Evolutionary conservation across 2,888 invertebrate genomes (phyloP).

Genomic region (Agonum fuliginosum): DNA sequence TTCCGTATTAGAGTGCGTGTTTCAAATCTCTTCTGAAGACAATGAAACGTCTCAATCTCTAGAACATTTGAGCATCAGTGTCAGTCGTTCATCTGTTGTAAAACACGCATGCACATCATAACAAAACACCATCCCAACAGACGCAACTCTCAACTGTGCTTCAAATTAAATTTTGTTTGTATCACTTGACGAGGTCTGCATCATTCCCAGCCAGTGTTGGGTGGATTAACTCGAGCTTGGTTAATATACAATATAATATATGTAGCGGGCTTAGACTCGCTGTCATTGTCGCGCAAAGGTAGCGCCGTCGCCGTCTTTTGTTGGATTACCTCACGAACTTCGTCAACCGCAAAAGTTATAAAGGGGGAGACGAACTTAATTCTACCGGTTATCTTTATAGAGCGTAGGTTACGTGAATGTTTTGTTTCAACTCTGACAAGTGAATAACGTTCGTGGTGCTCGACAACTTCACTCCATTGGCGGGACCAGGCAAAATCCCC

Average conservation of each 20-base stretch:
- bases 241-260: conserved; percentile 50
- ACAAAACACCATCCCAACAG: conserved; percentile 13
- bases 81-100: conserved; percentile 39
- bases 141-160: conserved; percentile 13
- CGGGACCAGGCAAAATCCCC: background rate
- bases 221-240: conserved; percentile 34
- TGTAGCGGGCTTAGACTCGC: conserved; percentile 41
- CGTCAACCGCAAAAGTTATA: conserved; percentile 59
- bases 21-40: background rate
- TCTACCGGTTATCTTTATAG: conserved; percentile 58
- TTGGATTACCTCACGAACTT: conserved; percentile 58
- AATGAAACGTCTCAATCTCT: conserved; percentile 19
- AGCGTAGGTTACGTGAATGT: conserved; percentile 31
- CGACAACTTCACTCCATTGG: background rate
- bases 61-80: conserved; percentile 30
- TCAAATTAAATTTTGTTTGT: conserved; percentile 51
- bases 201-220: conserved; percentile 26
- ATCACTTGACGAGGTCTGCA: conserved; percentile 20
- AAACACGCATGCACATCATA: conserved; percentile 41
- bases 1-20: conserved; percentile 1
- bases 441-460: conserved; percentile 39
- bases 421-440: conserved; percentile 59
- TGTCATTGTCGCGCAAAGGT: conserved; percentile 59
- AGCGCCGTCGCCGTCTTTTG: conserved; percentile 42
- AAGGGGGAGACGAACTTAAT: conserved; percentile 52